Evolutionary conservation across 2,888 invertebrate species (phyloP), one percentile per base, ranked within the genome.

Genomic region (Drosophila neoperkinsi): DNA sequence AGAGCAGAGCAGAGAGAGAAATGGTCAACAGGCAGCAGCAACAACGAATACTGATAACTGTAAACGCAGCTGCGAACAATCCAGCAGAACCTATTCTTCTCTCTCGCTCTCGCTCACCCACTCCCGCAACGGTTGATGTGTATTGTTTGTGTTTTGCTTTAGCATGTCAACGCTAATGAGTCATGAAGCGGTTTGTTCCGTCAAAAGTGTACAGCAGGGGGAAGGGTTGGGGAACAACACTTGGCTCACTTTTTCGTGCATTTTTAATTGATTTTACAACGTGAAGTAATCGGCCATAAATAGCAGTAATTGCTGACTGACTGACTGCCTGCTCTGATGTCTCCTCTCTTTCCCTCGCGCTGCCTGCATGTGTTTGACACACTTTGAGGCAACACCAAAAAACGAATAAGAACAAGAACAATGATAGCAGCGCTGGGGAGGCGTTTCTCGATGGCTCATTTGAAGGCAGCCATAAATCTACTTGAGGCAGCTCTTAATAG

Each of bases 261-360:
- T 86, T 86, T 86, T 86, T 88, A 90, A 90, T 86, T 86, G 90
- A 86, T 88, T 86, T 81, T 77, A 84, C 85, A 85, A 88, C 90
- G 82, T 90, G 86, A 87, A 90, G 86, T 90, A 87, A 87, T 90
- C 86, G 82, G 76, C 79, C 86, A 80, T 79, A 85, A 85, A 87
- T 90, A 90, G 88, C 87, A 76, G 84, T 90, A 87, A 87, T 87
- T 87, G 86, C 90, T 62, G 70, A 59, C 74, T 60, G 73, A 66
- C 76, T 76, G 68, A 28, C 60, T 69, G 41, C 31, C 73, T 61
- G 55, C 51, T 34, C 41, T 31, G 46, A 25, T 46, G 21, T n/a
- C 18, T 36, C 9, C 28, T 46, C 41, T 6, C 30, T 11, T 33
- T 33, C 5, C 51, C 43, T 36, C 41, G 46, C 49, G 28, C 55